Evolutionary conservation across 92 coral and sea anemone genomes (phyloP).

Genomic region (Bergia puertoricense): DNA sequence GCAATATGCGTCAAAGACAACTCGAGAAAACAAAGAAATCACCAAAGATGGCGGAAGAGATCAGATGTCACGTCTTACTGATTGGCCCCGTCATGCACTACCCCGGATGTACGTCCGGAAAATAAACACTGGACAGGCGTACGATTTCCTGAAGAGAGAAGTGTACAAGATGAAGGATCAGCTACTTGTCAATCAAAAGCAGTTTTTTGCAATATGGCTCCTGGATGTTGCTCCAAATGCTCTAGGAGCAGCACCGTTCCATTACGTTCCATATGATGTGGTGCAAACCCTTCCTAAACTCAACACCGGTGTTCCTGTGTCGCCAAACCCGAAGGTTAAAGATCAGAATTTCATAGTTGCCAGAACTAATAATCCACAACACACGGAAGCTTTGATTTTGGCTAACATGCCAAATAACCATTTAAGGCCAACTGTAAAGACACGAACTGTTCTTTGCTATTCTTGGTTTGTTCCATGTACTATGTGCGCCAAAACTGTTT

Average conservation of each 20-base stretch:
- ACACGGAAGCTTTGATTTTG: neutral
- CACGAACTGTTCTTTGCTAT: slow-evolving; percentile 6
- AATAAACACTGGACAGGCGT: neutral
- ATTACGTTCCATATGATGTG: neutral
- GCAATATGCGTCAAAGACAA: neutral
- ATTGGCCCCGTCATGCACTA: neutral
- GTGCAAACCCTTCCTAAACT: neutral
- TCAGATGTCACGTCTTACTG: neutral
- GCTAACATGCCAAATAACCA: neutral
- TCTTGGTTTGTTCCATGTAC: slow-evolving; percentile 5
- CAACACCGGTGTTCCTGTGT: neutral
- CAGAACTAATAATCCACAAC: neutral
- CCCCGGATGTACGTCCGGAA: neutral
- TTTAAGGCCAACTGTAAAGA: neutral
- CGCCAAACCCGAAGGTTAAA: neutral
- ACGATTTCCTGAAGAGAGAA: neutral
- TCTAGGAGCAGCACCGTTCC: neutral
- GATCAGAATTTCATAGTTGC: slow-evolving; percentile 7
- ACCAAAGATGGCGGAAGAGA: neutral
- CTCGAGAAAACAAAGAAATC: neutral
- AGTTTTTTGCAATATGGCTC: slow-evolving; percentile 3
- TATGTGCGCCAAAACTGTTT: neutral
- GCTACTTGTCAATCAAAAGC: neutral
- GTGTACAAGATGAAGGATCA: neutral
- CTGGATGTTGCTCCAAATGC: neutral